Percentiles rank a stretch among this genome's conserved stretches.
phyloP scores from a whole-genome alignment of 2,888 invertebrate genomes.

The Dicranocentrus wangi region DNA sequence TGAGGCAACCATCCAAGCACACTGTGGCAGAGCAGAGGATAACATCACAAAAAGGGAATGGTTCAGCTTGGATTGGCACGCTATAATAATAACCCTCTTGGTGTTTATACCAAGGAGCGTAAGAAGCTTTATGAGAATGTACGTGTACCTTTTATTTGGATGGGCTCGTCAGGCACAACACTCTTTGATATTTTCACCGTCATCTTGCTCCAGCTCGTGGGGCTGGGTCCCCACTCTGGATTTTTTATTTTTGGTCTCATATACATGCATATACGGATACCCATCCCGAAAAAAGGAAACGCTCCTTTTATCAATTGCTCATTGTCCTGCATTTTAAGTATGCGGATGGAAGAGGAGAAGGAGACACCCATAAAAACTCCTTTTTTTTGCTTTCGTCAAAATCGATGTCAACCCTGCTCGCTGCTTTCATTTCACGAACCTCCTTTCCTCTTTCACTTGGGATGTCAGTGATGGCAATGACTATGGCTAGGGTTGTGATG shows the following conservation, averaged over 20 bases:
- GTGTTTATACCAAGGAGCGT: conserved; percentile 19
- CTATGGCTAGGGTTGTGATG: conserved; percentile 57
- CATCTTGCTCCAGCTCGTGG: conserved; percentile 11
- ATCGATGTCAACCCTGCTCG: conserved; percentile 51
- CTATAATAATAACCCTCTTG: conserved; percentile 41
- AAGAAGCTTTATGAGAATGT: too few relatives aligned
- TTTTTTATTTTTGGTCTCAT: conserved; percentile 34
- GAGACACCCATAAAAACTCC: conserved; percentile 31
- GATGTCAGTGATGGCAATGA: conserved; percentile 56
- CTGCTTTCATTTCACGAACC: conserved; percentile 34
- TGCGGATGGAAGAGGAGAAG: not conserved
- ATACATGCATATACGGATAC: not conserved
- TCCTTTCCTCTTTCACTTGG: conserved; percentile 48
- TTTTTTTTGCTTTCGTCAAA: conserved; percentile 40
- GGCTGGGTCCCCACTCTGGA: too few relatives aligned
- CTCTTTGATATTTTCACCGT: conserved; percentile 32
- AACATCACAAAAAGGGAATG: conserved; percentile 33
- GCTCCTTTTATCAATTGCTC: conserved; percentile 27
- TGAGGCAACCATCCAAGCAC: conserved; percentile 37
- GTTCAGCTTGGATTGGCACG: conserved; percentile 57
- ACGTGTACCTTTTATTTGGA: conserved; percentile 1
- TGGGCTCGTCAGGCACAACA: conserved; percentile 4
- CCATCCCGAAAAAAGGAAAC: conserved; percentile 16
- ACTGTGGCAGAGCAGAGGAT: conserved; percentile 15
- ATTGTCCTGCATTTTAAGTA: conserved; percentile 18